Conservation (phyloP, 2,797 vertebrate species). For the Onychomys arenicola region DNA sequence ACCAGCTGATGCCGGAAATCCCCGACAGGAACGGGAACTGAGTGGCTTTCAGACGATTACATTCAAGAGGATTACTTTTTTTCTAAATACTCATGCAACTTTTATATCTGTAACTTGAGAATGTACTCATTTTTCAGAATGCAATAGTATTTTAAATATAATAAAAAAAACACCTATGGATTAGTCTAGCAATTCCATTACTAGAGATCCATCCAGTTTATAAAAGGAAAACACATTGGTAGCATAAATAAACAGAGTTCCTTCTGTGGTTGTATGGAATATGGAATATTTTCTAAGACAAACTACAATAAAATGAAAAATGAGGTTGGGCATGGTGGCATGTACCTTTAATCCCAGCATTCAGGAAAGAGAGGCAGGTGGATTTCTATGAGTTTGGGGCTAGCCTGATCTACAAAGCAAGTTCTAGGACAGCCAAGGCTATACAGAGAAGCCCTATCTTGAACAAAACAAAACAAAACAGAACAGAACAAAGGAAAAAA, state of each 20-base stretch:
- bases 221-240: not conserved
- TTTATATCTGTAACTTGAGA: not conserved
- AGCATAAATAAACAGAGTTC: not conserved
- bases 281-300: not conserved
- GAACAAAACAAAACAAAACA: not conserved
- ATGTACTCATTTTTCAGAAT: not conserved
- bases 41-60: not conserved
- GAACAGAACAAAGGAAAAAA: not conserved
- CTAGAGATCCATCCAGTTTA: slow-evolving; percentile 30
- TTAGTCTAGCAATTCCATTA: not conserved
- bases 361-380: not conserved
- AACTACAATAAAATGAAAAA: not conserved
- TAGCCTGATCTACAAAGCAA: not conserved
- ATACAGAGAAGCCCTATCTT: not conserved
- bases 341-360: not conserved
- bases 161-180: not conserved
- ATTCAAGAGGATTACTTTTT: slow-evolving; percentile 32
- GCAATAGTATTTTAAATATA: not conserved
- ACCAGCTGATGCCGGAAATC: not conserved
- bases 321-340: not conserved
- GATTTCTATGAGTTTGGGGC: not conserved
- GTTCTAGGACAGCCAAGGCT: not conserved
- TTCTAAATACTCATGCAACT: not conserved
- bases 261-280: not conserved
- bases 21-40: not conserved